Conservation (phyloP, 2,113 vertebrate species). For the Athene cunicularia region DNA sequence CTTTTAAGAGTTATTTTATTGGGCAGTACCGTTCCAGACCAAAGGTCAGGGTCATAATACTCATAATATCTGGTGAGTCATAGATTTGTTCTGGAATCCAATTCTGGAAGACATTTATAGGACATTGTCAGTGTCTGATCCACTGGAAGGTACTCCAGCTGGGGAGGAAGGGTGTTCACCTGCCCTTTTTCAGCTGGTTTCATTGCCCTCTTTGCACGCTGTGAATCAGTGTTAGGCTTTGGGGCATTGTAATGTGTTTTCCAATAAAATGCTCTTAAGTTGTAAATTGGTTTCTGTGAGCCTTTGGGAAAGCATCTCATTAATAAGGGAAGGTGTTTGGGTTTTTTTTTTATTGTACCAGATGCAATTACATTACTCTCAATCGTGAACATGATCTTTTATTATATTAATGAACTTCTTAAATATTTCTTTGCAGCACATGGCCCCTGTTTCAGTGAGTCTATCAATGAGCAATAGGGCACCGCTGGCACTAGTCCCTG, state of each 20-base stretch:
- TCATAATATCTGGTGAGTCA: slow-evolving; percentile 52
- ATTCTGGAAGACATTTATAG: slow-evolving; percentile 25
- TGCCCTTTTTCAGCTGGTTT: not conserved
- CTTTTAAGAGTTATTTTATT: not conserved
- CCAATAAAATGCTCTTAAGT: not conserved
- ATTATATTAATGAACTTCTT: not conserved
- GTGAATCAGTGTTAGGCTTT: not conserved
- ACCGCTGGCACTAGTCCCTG: not conserved
- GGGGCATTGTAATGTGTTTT: not conserved
- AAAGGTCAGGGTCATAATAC: slow-evolving; percentile 40
- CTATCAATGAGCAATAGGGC: not conserved
- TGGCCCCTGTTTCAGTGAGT: not conserved
- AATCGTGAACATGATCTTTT: not conserved
- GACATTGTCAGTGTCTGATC: not conserved
- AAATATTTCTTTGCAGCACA: not conserved
- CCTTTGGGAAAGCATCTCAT: not conserved
- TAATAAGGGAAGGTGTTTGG: not conserved
- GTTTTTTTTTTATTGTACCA: not conserved
- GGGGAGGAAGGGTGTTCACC: not conserved
- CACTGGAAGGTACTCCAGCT: not conserved
- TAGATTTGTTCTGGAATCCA: slow-evolving; percentile 37
- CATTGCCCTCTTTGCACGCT: not conserved
- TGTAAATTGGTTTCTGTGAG: not conserved
- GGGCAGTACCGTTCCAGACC: not conserved
- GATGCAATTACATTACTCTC: not conserved